Evolutionary conservation across 2,113 vertebrate species (phyloP).

Genomic region (Ciconia boyciana): DNA sequence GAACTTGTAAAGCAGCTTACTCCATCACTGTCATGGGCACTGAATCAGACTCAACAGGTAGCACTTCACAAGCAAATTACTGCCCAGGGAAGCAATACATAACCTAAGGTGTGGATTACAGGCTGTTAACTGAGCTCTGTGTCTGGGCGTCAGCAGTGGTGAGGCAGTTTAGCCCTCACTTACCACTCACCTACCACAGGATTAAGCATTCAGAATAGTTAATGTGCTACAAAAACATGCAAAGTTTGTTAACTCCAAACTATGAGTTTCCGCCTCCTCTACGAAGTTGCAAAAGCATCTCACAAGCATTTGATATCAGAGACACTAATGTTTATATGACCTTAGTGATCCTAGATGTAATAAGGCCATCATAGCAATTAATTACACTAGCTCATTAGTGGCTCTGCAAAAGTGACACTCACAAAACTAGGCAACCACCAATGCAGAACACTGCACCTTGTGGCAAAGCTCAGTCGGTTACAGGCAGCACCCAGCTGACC

Average conservation of each 20-base stretch:
- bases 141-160: neutral
- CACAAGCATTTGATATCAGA: neutral
- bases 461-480: neutral
- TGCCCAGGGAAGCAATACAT: neutral
- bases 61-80: neutral
- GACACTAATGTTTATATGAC: neutral
- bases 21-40: neutral
- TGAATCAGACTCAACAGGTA: neutral
- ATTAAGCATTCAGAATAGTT: neutral
- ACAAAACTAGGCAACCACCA: neutral
- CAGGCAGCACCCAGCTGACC: neutral
- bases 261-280: neutral
- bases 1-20: neutral
- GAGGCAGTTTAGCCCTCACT: neutral
- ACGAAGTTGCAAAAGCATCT: neutral
- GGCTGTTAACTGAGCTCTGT: neutral
- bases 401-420: neutral
- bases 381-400: neutral
- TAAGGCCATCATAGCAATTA: neutral
- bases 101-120: neutral
- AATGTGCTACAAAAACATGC: neutral
- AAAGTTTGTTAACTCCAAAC: neutral
- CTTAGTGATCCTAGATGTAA: neutral
- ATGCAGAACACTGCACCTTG: rapidly evolving
- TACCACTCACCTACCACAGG: neutral